These are phyloP conservation scores for Auanema sp. DNA, from an alignment of 2,888 invertebrate species.

Conservation along the genomic window DNA sequence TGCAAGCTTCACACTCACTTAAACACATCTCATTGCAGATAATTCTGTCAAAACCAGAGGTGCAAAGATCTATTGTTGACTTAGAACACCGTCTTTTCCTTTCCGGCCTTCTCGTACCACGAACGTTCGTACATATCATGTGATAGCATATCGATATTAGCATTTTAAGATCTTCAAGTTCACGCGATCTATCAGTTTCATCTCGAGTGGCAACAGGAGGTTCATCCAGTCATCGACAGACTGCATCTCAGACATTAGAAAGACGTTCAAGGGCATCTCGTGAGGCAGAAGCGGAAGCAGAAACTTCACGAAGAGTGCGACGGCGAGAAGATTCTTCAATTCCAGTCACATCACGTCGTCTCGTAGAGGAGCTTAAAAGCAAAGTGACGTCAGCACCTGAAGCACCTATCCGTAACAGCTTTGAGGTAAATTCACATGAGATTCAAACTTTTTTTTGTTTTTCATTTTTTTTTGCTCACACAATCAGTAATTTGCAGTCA, in stretches of 20 bases:
- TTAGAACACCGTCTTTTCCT: conserved; percentile 73
- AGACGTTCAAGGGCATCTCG: too few species aligned
- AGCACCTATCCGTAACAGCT: too few species aligned
- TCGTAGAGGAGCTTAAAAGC: too few species aligned
- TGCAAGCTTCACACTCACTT: neutral
- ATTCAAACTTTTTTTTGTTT: too few species aligned
- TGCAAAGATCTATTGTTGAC: conserved; percentile 81
- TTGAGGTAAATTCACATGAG: too few species aligned
- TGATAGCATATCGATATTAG: neutral
- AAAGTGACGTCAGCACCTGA: too few species aligned
- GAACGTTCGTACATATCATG: conserved; percentile 14
- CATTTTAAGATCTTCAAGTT: neutral
- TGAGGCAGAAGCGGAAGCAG: too few species aligned
- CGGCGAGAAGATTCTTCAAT: too few species aligned
- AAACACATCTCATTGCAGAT: conserved; percentile 71
- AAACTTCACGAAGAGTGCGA: too few species aligned
- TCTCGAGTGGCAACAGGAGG: neutral
- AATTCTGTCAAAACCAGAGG: conserved; percentile 79
- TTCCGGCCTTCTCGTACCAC: conserved; percentile 48
- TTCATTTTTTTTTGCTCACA: too few species aligned
- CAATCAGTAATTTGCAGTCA: too few species aligned
- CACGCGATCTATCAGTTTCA: neutral
- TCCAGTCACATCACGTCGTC: too few species aligned
- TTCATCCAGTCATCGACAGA: neutral
- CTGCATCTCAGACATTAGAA: neutral